A percentile compares a stretch with the other conserved stretches of the same genome.
Evolutionary conservation across 2,113 vertebrate species (phyloP).

Genomic region (Ranitomeya imitator): DNA sequence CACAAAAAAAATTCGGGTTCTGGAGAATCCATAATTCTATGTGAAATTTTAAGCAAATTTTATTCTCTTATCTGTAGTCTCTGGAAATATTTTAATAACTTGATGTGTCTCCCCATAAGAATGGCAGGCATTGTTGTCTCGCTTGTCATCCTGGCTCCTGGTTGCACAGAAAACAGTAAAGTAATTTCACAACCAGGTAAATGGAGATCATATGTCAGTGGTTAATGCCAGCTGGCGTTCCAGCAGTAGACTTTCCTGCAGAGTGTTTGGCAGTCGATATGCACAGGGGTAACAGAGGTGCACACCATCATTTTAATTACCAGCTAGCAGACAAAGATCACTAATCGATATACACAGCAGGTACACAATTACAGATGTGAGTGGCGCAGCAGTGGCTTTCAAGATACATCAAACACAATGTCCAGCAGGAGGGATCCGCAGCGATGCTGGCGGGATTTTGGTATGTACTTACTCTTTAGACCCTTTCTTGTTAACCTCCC

Average conservation of each 20-base stretch:
- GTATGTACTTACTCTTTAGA: neutral
- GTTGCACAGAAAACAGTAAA: neutral
- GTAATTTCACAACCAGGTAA: slow-evolving; percentile 1
- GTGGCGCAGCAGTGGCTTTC: neutral
- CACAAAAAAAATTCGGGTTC: too few relatives aligned
- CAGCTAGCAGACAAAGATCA: neutral
- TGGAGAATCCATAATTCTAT: too few relatives aligned
- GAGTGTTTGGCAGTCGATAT: slow-evolving; percentile 1
- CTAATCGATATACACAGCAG: slow-evolving; percentile 38
- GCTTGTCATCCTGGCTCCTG: neutral
- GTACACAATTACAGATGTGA: neutral
- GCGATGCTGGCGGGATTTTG: neutral
- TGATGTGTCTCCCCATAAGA: neutral
- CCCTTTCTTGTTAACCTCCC: neutral
- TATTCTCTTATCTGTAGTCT: too few relatives aligned
- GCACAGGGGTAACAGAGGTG: slow-evolving; percentile 20
- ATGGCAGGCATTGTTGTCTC: too few relatives aligned
- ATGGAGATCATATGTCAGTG: slow-evolving; percentile 31
- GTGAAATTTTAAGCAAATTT: too few relatives aligned
- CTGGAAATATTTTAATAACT: too few relatives aligned
- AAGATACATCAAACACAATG: neutral
- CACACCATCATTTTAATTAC: slow-evolving; percentile 38
- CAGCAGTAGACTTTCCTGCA: neutral
- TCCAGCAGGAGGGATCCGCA: neutral
- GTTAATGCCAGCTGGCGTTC: slow-evolving; percentile 19